A percentile compares a stretch with the other conserved stretches of the same genome.
These are phyloP conservation scores for Cyclargus thomasi DNA, from an alignment of 1,140 invertebrate species.

Conservation along the genomic window DNA sequence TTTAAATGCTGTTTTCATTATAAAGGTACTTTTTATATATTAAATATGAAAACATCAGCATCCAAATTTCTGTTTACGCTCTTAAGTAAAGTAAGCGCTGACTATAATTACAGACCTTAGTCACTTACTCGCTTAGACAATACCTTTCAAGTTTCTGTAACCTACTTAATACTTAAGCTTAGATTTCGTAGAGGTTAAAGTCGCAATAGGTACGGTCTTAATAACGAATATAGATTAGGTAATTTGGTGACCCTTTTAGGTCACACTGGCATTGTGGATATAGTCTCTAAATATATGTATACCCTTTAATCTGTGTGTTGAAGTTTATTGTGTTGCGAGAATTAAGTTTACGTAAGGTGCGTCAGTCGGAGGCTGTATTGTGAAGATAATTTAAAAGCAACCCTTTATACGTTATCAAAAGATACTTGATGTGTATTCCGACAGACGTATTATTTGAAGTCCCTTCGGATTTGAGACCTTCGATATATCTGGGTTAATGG, in stretches of 20 bases:
- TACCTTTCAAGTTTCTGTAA: too few species aligned
- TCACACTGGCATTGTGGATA: background rate
- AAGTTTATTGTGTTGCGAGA: conserved; percentile 7
- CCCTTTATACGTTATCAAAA: conserved; percentile 9
- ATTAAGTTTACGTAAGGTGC: conserved; percentile 11
- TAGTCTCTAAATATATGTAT: background rate
- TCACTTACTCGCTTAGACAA: too few species aligned
- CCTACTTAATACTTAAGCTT: too few species aligned
- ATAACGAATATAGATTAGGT: too few species aligned
- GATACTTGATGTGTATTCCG: conserved; percentile 1
- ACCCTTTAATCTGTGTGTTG: conserved; percentile 8
- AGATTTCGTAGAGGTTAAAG: too few species aligned
- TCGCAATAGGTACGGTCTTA: too few species aligned
- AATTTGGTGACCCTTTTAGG: background rate
- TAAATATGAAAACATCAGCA: too few species aligned
- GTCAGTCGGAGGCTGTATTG: background rate
- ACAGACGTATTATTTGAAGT: conserved; percentile 4
- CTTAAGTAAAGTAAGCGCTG: too few species aligned
- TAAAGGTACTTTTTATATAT: too few species aligned
- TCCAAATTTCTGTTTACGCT: too few species aligned
- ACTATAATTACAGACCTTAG: too few species aligned
- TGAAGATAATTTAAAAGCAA: conserved; percentile 11
- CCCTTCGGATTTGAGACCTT: background rate
- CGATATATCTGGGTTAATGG: conserved; percentile 2
- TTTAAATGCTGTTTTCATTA: too few species aligned